Evolutionary conservation across 2,113 vertebrate genomes (phyloP), one percentile per base, ranked within the genome.

Genomic region (Nothobranchius kuhntae): DNA sequence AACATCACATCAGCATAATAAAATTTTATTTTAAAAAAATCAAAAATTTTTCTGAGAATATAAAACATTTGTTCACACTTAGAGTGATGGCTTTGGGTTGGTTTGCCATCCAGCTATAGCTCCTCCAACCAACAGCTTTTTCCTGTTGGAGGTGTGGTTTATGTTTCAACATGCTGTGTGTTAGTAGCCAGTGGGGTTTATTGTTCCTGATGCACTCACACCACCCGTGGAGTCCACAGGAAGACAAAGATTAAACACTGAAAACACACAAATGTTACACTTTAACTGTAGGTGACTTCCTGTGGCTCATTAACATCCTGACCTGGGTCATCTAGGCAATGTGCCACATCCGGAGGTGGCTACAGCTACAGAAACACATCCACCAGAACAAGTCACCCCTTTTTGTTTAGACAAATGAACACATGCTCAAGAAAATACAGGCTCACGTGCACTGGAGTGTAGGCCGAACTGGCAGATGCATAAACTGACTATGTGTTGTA

Each of bases 221-320:
- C 38, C 38, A 8, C 38, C 38, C 6, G 9, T 40, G 38, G 44
- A 45, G 11, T 44, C 42, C 42, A 44, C 50, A 21, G 9, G 2
- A 21, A 42, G n/a, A 6, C 1, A 9, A 2, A 1, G 5, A 35
- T 26, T 0, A 1, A 3, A 0, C n/a, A 46, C 12, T 4, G 14
- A 24, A 45, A 61, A 50, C 47, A 55, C 53, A 40, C 3, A 6
- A 13, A n/a, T 26, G 62, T 70, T 75, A 68, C 40, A 1, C 7
- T 61, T 78, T 58, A 78, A 78, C 71, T 17, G 0, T 1, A n/a
- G 13, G 24, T 50, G 7, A 71, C 77, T 80, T 86, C 84, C 87
- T 78, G 78, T 65, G 71, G 51, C 44, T 67, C 53, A 13, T 52
- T 80, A 75, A 82, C 42, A 77, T 17, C 12, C 30, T 74, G 75